A percentile compares a stretch with the other conserved stretches of the same genome.
Conservation (phyloP, 2,797 vertebrate species). For the Leuciscus waleckii region DNA sequence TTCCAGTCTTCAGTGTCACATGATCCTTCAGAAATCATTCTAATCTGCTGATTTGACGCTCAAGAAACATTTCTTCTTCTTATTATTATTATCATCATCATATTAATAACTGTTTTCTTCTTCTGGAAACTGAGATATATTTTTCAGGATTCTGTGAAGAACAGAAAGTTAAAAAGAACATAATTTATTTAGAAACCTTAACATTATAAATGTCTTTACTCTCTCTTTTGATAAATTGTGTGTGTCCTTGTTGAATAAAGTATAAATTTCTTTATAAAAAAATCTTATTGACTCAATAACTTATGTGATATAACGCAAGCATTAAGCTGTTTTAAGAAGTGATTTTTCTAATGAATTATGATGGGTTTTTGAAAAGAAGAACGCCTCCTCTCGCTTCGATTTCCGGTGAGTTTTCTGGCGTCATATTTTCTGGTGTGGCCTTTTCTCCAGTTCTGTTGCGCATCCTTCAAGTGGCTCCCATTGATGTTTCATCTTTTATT, state of each 20-base stretch:
- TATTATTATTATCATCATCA: no score
- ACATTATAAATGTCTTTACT: neutral
- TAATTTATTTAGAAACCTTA: neutral
- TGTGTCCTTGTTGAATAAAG: no score
- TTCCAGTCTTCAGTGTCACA: neutral
- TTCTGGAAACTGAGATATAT: neutral
- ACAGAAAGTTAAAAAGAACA: neutral
- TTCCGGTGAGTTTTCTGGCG: conserved; percentile 57
- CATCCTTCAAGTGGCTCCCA: conserved; percentile 87
- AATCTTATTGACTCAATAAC: neutral
- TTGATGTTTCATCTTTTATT: conserved; percentile 95
- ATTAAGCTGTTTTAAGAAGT: neutral
- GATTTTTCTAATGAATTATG: neutral
- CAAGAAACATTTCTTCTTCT: neutral
- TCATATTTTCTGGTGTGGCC: conserved; percentile 84
- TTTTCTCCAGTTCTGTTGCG: conserved; percentile 90
- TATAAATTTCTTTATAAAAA: neutral
- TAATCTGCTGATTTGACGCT: neutral
- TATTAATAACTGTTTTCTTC: neutral
- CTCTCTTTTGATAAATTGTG: neutral
- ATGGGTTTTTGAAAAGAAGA: conserved; percentile 30
- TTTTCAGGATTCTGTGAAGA: no score
- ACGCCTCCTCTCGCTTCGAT: conserved; percentile 25
- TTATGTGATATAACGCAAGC: neutral
- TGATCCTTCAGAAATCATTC: neutral